Evolutionary conservation across 2,113 vertebrate genomes (phyloP), one percentile per base, ranked within the genome.

Genomic region (Sisor rabdophorus): DNA sequence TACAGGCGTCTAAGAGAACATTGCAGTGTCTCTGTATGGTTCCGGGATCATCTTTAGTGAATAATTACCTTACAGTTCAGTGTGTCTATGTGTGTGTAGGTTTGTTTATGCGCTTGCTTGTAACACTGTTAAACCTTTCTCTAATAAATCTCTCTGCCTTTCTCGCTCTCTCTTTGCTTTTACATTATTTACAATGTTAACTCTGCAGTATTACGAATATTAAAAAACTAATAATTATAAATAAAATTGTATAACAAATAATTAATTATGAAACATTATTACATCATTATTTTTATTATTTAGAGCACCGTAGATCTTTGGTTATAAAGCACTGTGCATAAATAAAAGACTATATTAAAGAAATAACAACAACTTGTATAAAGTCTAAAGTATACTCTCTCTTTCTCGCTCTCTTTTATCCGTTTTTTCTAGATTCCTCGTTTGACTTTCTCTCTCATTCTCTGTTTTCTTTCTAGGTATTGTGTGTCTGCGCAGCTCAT

Each of bases 1-100:
- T 15, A 44, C 19, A 6, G 20, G 11, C 5, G 11, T 15, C 13
- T 3, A 3, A 47, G 20, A 54, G 73, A 64, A 15, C 10, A 4
- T 16, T 65, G 17, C 30, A 19, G 48, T 40, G 12, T 36, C 28
- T 13, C 60, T 26, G 60, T 50, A 44, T 44, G 32, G 32, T 2
- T 36, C 32, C 32, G 6, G 32, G 32, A 36, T 20, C 12, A 3
- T 36, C 26, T 64, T 12, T 64, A 52, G 28, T 56, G 55, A 64
- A 60, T 32, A 72, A 78, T 78, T 78, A 55, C 17, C 59, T 28
- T 71, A 64, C 56, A 78, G 60, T 69, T 73, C 22, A 30, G 72
- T 44, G 26, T n/a, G 28, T 50, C 40, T 26, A 22, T 59, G 36
- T 74, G 83, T 83, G 83, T 83, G 82, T 80, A 63, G 59, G 55